A percentile compares a stretch with the other conserved stretches of the same genome.
Evolutionary conservation across 2,113 vertebrate genomes (phyloP).

Genomic region (Nothocercus nigrocapillus): DNA sequence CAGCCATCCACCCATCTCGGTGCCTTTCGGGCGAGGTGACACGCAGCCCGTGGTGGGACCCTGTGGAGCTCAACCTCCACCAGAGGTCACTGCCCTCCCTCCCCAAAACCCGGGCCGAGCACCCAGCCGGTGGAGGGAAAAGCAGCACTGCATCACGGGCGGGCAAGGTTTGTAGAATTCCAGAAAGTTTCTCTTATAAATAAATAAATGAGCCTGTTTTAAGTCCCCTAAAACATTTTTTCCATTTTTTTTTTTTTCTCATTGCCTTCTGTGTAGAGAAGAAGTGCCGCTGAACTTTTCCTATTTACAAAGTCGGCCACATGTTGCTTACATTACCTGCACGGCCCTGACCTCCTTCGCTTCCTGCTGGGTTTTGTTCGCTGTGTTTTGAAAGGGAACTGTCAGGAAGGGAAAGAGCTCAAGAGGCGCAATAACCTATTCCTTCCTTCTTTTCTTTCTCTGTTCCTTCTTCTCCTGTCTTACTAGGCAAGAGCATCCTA

Average conservation of each 20-base stretch:
- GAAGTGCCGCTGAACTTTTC: neutral
- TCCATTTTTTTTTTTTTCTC: no score
- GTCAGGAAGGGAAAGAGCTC: neutral
- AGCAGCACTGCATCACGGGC: neutral
- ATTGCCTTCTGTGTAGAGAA: neutral
- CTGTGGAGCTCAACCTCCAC: neutral
- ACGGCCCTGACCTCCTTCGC: neutral
- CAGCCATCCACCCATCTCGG: neutral
- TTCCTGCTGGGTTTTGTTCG: neutral
- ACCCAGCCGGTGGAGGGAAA: neutral
- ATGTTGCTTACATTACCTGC: neutral
- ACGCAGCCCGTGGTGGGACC: no score
- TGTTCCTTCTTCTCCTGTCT: neutral
- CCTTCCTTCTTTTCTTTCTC: no score
- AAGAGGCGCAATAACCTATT: rapidly evolving
- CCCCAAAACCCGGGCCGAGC: neutral
- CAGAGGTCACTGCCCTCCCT: slow-evolving; percentile 67
- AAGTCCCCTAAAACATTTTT: neutral
- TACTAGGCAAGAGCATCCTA: neutral
- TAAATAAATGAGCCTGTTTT: neutral
- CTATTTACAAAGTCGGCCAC: neutral
- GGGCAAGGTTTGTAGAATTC: neutral
- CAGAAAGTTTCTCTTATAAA: neutral
- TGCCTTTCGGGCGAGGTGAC: neutral
- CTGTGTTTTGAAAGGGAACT: neutral